Conservation (phyloP, 2,113 vertebrate species). For the Pseudorhombus dupliciocellatus region DNA sequence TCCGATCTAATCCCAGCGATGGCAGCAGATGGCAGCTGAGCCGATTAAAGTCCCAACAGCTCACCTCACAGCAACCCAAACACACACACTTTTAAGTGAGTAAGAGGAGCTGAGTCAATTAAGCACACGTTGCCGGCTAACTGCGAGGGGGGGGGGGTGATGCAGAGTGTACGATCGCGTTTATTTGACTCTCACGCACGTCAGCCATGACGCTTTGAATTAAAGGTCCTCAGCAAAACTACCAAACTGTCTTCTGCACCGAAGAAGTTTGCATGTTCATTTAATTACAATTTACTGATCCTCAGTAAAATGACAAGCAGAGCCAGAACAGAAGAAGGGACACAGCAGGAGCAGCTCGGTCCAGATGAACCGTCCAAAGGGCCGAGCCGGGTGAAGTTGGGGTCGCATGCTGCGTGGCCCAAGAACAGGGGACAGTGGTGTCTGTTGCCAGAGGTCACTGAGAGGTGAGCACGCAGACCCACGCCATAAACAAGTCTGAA, state of each 20-base stretch:
- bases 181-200: no score
- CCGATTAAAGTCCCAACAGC: constrained; percentile 70
- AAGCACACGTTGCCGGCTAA: constrained; percentile 13
- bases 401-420: constrained; percentile 53
- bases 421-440: constrained; percentile 53
- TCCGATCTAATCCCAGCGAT: constrained; percentile 60
- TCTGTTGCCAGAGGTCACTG: constrained; percentile 82
- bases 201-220: no score
- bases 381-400: constrained; percentile 73
- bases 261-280: no score
- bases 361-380: constrained; percentile 39
- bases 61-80: constrained; percentile 62
- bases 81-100: constrained; percentile 54
- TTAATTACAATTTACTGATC: no score
- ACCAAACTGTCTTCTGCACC: no score
- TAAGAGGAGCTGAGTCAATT: constrained; percentile 55
- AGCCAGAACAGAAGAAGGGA: no score
- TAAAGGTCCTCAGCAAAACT: no score
- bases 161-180: background rate
- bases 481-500: constrained; percentile 83
- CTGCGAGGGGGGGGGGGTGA: background rate
- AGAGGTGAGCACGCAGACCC: constrained; percentile 84
- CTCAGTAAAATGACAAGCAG: no score
- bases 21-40: constrained; percentile 66
- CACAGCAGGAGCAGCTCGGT: no score